These are phyloP conservation scores for Tachina fera DNA, from an alignment of 2,888 invertebrate species.

Conservation along the genomic window DNA sequence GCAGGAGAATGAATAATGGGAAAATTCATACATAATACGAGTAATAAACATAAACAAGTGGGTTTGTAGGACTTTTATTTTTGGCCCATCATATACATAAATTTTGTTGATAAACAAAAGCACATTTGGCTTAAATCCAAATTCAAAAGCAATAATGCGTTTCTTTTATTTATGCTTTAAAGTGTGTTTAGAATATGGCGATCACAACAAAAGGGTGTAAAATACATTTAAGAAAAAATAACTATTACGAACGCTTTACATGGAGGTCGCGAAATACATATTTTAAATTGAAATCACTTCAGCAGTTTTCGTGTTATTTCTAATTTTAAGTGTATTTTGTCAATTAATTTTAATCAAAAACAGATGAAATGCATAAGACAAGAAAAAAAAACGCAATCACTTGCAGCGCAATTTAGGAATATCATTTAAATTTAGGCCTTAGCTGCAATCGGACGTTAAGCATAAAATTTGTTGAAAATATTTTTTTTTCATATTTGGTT, in stretches of 20 bases:
- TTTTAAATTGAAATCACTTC: constrained; percentile 18
- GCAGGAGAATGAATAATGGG: neutral
- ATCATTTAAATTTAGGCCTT: constrained; percentile 68
- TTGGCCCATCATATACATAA: neutral
- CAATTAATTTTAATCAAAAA: constrained; percentile 70
- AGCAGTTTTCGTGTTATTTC: constrained; percentile 27
- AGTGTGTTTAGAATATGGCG: constrained; percentile 78
- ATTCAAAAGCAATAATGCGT: constrained; percentile 3
- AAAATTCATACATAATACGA: constrained; percentile 9
- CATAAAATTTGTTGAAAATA: constrained; percentile 11
- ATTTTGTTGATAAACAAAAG: constrained; percentile 32
- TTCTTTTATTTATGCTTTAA: constrained; percentile 72
- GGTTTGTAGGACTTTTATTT: neutral
- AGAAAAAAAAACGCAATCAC: constrained; percentile 34
- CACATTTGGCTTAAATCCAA: constrained; percentile 55
- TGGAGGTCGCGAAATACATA: constrained; percentile 33
- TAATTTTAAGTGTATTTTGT: constrained; percentile 63
- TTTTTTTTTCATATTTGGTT: constrained; percentile 26
- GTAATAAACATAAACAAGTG: constrained; percentile 7
- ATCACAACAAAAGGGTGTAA: constrained; percentile 79
- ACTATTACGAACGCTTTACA: constrained; percentile 10
- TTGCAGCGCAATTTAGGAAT: constrained; percentile 29
- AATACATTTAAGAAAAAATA: neutral
- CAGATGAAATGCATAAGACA: constrained; percentile 46
- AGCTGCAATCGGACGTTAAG: constrained; percentile 50